These are phyloP conservation scores for Merluccius polli DNA, from an alignment of 2,797 vertebrate genomes.

Conservation along the genomic window DNA sequence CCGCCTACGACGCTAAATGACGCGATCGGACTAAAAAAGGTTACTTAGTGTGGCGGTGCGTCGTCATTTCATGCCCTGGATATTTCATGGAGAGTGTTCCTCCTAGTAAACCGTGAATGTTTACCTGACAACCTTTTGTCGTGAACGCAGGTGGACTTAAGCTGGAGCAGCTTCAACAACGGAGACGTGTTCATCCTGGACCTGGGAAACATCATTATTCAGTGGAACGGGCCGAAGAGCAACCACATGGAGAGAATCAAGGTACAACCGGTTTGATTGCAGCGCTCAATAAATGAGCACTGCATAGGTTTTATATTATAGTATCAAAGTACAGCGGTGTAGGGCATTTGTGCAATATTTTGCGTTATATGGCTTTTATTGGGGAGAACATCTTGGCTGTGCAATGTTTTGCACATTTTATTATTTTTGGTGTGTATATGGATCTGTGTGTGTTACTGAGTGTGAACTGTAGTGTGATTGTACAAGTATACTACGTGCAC, in stretches of 20 bases:
- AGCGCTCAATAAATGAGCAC: background rate
- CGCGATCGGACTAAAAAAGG: background rate
- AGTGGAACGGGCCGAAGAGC: constrained; percentile 84
- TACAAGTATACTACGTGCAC: no score
- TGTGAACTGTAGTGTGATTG: no score
- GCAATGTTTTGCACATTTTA: no score
- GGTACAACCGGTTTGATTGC: background rate
- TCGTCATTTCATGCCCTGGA: background rate
- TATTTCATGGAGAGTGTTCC: background rate
- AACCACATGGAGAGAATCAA: constrained; percentile 74
- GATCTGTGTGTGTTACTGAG: no score
- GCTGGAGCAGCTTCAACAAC: constrained; percentile 83
- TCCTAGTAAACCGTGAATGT: background rate
- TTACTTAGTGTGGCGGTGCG: background rate
- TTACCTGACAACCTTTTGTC: background rate
- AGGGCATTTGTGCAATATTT: no score
- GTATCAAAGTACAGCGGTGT: background rate
- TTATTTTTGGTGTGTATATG: no score
- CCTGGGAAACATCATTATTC: constrained; percentile 81
- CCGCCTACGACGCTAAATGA: background rate
- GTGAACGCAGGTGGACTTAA: constrained; percentile 77
- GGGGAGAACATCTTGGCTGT: no score
- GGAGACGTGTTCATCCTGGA: constrained; percentile 86
- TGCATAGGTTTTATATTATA: background rate
- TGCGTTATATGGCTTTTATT: no score